phyloP scores from a whole-genome alignment of 2,888 invertebrate genomes.

The Eupithecia vulgata region DNA sequence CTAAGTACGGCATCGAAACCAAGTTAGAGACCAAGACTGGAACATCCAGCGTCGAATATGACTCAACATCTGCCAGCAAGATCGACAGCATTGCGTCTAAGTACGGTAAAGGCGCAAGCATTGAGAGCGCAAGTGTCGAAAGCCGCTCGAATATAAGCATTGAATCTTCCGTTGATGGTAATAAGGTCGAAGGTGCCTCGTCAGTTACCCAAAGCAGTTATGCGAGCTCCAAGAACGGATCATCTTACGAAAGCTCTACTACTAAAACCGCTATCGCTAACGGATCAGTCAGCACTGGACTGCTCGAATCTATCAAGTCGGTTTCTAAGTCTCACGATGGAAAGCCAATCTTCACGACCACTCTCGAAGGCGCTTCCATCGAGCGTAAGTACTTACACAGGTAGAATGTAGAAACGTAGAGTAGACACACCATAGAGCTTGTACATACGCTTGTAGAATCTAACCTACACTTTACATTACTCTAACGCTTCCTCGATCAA shows the following conservation, averaged over 20 bases:
- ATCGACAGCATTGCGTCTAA: conserved; percentile 58
- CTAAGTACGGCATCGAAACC: conserved; percentile 66
- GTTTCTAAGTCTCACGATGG: conserved; percentile 76
- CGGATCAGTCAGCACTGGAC: conserved; percentile 63
- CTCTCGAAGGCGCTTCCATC: conserved; percentile 89
- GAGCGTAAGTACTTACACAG: conserved; percentile 87
- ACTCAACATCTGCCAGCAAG: conserved; percentile 48
- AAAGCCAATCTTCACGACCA: conserved; percentile 88
- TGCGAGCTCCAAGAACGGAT: conserved; percentile 63
- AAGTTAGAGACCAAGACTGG: conserved; percentile 64
- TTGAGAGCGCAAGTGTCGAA: conserved; percentile 49
- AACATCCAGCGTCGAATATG: conserved; percentile 43
- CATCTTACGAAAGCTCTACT: conserved; percentile 64
- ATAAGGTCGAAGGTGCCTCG: conserved; percentile 60
- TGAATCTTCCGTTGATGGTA: conserved; percentile 59
- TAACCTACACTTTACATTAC: conserved; percentile 78
- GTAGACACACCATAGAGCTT: conserved; percentile 76
- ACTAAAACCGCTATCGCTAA: conserved; percentile 68
- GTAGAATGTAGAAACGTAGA: conserved; percentile 43
- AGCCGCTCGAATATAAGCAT: conserved; percentile 55
- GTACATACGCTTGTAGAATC: conserved; percentile 79
- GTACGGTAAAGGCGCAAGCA: conserved; percentile 45
- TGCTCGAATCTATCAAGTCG: conserved; percentile 56
- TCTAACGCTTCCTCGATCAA: conserved; percentile 64
- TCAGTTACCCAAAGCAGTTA: conserved; percentile 64